These are phyloP conservation scores for Melinaea marsaeus DNA, from an alignment of 2,888 invertebrate genomes.

Conservation along the genomic window DNA sequence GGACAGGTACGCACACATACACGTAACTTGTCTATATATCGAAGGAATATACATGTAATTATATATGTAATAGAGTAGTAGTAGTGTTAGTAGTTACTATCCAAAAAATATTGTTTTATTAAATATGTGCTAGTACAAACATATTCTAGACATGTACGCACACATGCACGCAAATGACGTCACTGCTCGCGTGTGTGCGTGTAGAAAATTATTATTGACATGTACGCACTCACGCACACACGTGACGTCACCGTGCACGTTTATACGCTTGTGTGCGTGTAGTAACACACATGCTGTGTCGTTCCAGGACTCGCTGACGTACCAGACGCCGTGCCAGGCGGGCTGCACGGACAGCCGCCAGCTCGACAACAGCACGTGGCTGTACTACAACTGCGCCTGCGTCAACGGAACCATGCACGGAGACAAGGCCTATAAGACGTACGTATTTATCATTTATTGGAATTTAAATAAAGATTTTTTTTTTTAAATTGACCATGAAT, in stretches of 20 bases:
- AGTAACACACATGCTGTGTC: no score
- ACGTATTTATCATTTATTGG: slow-evolving; percentile 33
- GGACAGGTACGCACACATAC: slow-evolving; percentile 71
- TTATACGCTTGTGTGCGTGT: no score
- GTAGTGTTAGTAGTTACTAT: no score
- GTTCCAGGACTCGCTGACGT: slow-evolving; percentile 83
- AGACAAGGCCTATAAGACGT: slow-evolving; percentile 47
- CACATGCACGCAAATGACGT: not conserved
- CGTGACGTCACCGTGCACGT: no score
- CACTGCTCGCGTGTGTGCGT: no score
- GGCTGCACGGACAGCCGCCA: slow-evolving; percentile 80
- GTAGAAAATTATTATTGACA: no score
- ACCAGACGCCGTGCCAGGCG: slow-evolving; percentile 93
- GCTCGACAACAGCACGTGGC: slow-evolving; percentile 66
- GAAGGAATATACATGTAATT: no score
- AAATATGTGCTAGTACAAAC: no score
- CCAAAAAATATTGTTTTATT: no score
- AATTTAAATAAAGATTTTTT: not conserved
- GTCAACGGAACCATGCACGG: slow-evolving; percentile 43
- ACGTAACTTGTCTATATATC: not conserved
- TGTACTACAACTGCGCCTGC: slow-evolving; percentile 65
- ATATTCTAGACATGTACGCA: slow-evolving; percentile 71
- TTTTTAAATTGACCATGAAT: no score
- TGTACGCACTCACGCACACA: no score
- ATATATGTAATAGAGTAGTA: no score